These are phyloP conservation scores for Aldabrachelys gigantea DNA, from an alignment of 2,113 vertebrate genomes.

Conservation along the genomic window DNA sequence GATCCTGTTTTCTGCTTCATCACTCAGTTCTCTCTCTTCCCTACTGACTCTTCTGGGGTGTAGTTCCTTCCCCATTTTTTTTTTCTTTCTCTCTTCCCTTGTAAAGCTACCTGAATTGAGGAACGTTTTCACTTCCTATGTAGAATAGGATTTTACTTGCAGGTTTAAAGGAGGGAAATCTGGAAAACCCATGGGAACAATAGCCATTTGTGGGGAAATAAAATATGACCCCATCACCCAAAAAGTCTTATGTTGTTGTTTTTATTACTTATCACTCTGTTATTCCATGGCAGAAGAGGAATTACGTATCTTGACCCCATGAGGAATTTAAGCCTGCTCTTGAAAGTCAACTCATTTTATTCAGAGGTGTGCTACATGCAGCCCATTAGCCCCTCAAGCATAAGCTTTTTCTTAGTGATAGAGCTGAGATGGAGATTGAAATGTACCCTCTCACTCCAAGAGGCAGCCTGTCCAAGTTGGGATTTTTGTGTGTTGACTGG, in stretches of 20 bases:
- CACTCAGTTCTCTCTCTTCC: constrained; percentile 43
- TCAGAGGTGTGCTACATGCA: neutral
- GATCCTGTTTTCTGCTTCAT: constrained; percentile 29
- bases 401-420: neutral
- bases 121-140: constrained; percentile 60
- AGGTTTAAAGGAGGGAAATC: constrained; percentile 65
- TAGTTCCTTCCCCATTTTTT: constrained; percentile 48
- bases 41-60: constrained; percentile 36
- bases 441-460: neutral
- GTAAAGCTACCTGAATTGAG: constrained; percentile 65
- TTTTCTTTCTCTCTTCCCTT: constrained; percentile 54
- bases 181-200: constrained; percentile 70
- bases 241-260: neutral
- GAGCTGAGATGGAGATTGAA: neutral
- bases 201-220: constrained; percentile 50
- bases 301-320: constrained; percentile 36
- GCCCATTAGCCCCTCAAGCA: neutral
- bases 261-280: neutral
- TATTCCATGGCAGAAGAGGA: constrained; percentile 42
- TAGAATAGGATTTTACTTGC: constrained; percentile 67
- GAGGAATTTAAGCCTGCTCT: neutral
- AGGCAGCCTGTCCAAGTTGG: neutral
- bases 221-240: constrained; percentile 35
- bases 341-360: neutral
- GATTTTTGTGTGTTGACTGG: neutral